These are phyloP conservation scores for Caradrina kadenii DNA, from an alignment of 2,888 invertebrate genomes.

Conservation along the genomic window DNA sequence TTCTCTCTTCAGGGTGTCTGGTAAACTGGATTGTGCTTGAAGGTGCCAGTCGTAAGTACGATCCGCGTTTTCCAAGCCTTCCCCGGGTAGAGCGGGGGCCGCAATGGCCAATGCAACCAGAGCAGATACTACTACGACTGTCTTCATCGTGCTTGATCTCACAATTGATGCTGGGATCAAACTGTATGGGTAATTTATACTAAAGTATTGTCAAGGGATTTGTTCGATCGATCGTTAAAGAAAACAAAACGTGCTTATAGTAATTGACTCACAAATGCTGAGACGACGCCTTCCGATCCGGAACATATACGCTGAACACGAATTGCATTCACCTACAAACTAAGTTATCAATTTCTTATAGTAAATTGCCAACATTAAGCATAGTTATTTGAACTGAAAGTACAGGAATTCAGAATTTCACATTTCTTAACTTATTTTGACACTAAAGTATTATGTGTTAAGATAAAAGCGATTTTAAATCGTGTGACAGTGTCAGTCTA, in stretches of 20 bases:
- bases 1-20: constrained; percentile 69
- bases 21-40: constrained; percentile 40
- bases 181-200: constrained; percentile 79
- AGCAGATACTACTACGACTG: constrained; percentile 79
- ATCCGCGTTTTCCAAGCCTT: constrained; percentile 62
- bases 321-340: constrained; percentile 33
- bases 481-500: not conserved
- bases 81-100: constrained; percentile 75
- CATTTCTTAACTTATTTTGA: not conserved
- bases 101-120: constrained; percentile 76
- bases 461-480: not conserved
- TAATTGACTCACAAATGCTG: constrained; percentile 70
- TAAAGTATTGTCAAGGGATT: constrained; percentile 64
- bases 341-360: constrained; percentile 4
- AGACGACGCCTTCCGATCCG: constrained; percentile 69
- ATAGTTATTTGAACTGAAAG: too few species aligned
- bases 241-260: constrained; percentile 80
- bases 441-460: not conserved
- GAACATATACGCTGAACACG: constrained; percentile 32
- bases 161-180: constrained; percentile 74
- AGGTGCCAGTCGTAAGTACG: constrained; percentile 42
- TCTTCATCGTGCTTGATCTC: constrained; percentile 81
- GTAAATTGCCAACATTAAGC: too few species aligned
- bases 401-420: not conserved
- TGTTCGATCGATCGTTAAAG: constrained; percentile 51